phyloP scores from a whole-genome alignment of 1,140 invertebrate genomes.

The Spodoptera litura region DNA sequence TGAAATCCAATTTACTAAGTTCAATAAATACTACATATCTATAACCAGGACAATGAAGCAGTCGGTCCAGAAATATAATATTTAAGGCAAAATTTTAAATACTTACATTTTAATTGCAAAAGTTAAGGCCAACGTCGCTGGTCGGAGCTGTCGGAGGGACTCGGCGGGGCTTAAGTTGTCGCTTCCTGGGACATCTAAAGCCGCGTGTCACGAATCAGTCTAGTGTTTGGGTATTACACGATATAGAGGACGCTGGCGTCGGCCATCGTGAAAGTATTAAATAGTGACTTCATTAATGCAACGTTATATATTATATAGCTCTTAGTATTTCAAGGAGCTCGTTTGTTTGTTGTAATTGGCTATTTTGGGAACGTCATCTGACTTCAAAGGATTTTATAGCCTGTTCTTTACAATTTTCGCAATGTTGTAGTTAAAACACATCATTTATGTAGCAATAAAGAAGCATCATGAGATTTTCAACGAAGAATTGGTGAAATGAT shows the following conservation, averaged over 20 bases:
- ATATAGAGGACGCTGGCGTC: constrained; percentile 42
- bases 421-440: too few relatives aligned
- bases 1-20: too few relatives aligned
- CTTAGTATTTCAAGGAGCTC: neutral
- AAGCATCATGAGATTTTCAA: too few relatives aligned
- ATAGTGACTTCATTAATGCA: constrained; percentile 23
- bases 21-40: too few relatives aligned
- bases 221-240: constrained; percentile 47
- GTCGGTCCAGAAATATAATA: neutral
- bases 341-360: neutral
- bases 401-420: too few relatives aligned
- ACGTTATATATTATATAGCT: neutral
- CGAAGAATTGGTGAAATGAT: too few relatives aligned
- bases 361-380: neutral
- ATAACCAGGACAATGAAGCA: too few relatives aligned
- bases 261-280: constrained; percentile 36
- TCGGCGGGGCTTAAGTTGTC: constrained; percentile 47
- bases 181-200: constrained; percentile 49
- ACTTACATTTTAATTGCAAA: constrained; percentile 15
- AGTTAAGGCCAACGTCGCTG: neutral
- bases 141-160: neutral
- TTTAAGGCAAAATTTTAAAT: too few relatives aligned
- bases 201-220: constrained; percentile 48
- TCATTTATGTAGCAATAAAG: too few relatives aligned
- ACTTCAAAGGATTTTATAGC: too few relatives aligned